Base-by-base conservation (phyloP, 2,888 invertebrate species). In the Sipunculus nudus region DNA sequence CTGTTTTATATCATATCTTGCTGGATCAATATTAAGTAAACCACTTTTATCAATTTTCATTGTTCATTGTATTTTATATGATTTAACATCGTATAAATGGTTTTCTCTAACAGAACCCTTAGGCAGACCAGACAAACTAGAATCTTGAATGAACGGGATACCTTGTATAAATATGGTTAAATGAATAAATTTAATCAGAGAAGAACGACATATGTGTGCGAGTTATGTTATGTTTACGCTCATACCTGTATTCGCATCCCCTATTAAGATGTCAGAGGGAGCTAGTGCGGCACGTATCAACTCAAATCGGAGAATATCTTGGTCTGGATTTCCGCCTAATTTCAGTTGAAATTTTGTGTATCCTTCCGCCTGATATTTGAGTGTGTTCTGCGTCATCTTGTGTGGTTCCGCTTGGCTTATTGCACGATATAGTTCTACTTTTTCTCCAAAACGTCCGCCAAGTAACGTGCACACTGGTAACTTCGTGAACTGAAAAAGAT, bases 311-410 rank as follows among this genome's bases (percentile, higher is more conserved):
- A 35, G 25, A 13, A 63, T 63, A 43, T 63, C 63, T 21, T 59
- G 55, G 26, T 63, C 47, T 19, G 48, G 47, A 49, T 46, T 47
- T 5, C 64, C 64, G 2, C 64, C 64, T 3, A 61, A 31, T 21
- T 64, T 64, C 41, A 64, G 47, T 55, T 64, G 64, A 50, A 61
- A 64, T 31, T 53, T 53, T 19, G 3, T 47, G 53, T 61, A 61
- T 5, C 61, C 61, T 32, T 55, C 60, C 5, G 31, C 16, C n/a
- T 31, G 25, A 35, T 61, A 61, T 31, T 53, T 55, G 10, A 54
- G 35, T 19, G 59, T 59, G 50, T 60, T 63, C 1, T 31, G 25
- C 13, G 40, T 35, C 54, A 54, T 63, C 31, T 59, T 45, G 21
- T 46, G 19, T 5, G 64, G 61, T n/a, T 53, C 35, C 10, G 19